Percentiles rank a stretch among this genome's conserved stretches.
Evolutionary conservation across 2,113 vertebrate species (phyloP).

Genomic region (Dromaius novaehollandiae): DNA sequence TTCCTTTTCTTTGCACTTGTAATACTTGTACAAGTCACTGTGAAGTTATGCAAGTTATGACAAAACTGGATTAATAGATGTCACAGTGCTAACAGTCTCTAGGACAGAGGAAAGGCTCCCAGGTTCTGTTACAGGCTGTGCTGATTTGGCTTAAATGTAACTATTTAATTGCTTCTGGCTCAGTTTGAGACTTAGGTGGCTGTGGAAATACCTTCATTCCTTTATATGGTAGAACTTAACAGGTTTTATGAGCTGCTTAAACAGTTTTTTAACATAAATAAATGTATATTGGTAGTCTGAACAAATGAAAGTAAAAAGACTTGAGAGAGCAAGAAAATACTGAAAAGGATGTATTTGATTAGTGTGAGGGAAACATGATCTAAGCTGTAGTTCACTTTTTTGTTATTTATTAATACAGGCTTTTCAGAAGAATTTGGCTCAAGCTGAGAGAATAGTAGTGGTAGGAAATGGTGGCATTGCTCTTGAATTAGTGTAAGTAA

Average conservation of each 20-base stretch:
- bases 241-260: background rate
- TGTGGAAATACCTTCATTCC: background rate
- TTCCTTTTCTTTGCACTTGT: background rate
- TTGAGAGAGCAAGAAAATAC: background rate
- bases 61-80: background rate
- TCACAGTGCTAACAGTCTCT: background rate
- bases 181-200: background rate
- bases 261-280: background rate
- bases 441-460: conserved; percentile 88
- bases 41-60: background rate
- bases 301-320: background rate
- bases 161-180: background rate
- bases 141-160: background rate
- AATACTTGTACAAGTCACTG: background rate
- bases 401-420: conserved; percentile 77
- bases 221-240: background rate
- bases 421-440: conserved; percentile 88
- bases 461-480: conserved; percentile 97
- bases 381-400: background rate
- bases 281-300: background rate
- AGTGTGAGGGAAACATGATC: background rate
- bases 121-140: background rate
- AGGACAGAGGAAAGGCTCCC: background rate
- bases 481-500: conserved; percentile 93
- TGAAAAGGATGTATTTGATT: background rate